Percentiles rank a stretch among this genome's conserved stretches.
These are phyloP conservation scores for Erpornis zantholeuca DNA, from an alignment of 2,113 vertebrate species.

Conservation along the genomic window DNA sequence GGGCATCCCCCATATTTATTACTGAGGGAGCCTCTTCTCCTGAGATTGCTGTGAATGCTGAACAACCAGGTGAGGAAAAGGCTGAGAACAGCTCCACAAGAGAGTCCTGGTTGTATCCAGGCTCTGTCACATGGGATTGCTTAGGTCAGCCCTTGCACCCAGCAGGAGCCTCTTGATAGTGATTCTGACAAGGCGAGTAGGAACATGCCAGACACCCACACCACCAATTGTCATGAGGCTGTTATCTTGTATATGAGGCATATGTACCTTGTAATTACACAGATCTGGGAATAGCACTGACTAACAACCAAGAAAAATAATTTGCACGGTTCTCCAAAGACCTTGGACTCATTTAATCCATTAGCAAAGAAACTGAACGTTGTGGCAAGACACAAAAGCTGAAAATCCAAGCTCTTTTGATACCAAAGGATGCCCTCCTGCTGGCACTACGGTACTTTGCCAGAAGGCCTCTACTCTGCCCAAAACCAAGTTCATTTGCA, in stretches of 20 bases:
- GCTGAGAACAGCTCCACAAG: neutral
- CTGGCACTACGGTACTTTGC: neutral
- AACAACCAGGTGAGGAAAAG: neutral
- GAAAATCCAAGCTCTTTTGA: neutral
- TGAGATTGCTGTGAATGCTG: neutral
- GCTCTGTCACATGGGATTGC: neutral
- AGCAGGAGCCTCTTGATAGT: neutral
- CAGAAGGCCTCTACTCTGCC: neutral
- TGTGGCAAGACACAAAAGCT: neutral
- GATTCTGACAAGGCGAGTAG: neutral
- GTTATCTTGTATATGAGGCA: constrained; percentile 3
- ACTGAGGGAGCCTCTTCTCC: neutral
- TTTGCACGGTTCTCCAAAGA: neutral
- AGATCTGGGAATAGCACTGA: neutral
- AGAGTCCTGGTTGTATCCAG: neutral
- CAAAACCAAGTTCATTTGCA: neutral
- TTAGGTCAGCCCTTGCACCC: neutral
- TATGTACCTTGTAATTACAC: constrained; percentile 15
- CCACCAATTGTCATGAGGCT: neutral
- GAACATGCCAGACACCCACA: neutral
- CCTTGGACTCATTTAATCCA: neutral
- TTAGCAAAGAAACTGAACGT: neutral
- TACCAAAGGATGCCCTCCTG: neutral
- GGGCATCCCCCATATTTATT: neutral
- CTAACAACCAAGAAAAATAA: constrained; percentile 28